These are phyloP conservation scores for Probosciger aterrimus DNA, from an alignment of 2,113 vertebrate genomes.

Conservation along the genomic window DNA sequence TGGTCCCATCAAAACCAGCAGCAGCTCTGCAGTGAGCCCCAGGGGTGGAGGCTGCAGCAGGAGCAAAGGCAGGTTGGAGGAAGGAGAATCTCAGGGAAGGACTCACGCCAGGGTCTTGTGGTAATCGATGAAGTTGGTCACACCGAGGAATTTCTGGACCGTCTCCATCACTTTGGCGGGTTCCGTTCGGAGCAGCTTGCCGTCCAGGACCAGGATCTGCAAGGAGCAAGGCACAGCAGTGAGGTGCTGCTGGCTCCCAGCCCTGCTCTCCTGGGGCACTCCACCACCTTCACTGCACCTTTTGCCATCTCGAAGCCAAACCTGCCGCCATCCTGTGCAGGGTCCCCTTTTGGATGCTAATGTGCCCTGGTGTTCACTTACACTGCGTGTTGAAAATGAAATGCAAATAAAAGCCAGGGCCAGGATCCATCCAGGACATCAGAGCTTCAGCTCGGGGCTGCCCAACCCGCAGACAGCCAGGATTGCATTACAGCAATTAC, in stretches of 20 bases:
- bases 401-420: background rate
- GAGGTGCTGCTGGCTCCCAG: background rate
- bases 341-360: background rate
- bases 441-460: background rate
- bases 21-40: background rate
- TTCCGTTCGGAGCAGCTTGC: slow-evolving; percentile 92
- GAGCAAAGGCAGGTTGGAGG: background rate
- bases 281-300: accelerated
- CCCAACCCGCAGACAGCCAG: background rate
- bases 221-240: background rate
- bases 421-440: background rate
- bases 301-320: background rate
- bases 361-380: background rate
- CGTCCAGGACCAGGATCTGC: slow-evolving; percentile 93
- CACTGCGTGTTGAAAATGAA: background rate
- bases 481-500: background rate
- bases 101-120: slow-evolving; percentile 95
- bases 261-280: background rate
- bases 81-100: background rate
- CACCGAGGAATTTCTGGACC: slow-evolving; percentile 90
- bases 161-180: slow-evolving; percentile 94
- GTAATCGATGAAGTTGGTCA: slow-evolving; percentile 87
- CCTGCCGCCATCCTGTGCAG: background rate
- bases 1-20: background rate
- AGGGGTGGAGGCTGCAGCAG: background rate